A percentile compares a stretch with the other conserved stretches of the same genome.
phyloP scores from a whole-genome alignment of 2,113 vertebrate species.

The Pelecanus crispus region DNA sequence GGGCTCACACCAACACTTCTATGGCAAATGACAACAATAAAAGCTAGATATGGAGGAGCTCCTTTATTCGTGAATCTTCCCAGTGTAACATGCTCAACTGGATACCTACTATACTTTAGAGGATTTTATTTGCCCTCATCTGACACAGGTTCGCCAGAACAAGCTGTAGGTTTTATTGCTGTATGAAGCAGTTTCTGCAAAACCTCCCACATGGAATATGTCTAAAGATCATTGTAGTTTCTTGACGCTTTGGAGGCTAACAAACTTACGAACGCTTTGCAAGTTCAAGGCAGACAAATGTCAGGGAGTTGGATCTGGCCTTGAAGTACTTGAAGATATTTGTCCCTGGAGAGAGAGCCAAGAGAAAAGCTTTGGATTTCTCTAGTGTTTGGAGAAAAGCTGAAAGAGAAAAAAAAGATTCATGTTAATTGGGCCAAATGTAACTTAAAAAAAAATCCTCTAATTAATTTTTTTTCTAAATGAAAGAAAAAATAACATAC shows the following conservation, averaged over 20 bases:
- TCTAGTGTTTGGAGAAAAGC: slow-evolving; percentile 9
- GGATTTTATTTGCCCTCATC: slow-evolving; percentile 11
- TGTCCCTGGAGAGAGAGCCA: background rate
- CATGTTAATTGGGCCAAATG: background rate
- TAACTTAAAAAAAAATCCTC: background rate
- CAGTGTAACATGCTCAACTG: background rate
- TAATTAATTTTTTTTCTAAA: background rate
- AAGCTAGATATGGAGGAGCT: background rate
- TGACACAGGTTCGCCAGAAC: background rate
- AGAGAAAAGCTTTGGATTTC: slow-evolving; percentile 9
- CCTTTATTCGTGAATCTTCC: background rate
- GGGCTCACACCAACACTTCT: background rate
- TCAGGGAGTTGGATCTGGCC: background rate
- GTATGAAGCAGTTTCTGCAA: slow-evolving; percentile 7
- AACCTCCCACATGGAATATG: slow-evolving; percentile 1
- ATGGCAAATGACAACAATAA: background rate
- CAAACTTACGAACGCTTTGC: background rate
- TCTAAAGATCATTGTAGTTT: slow-evolving; percentile 14
- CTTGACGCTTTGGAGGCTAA: slow-evolving; percentile 3
- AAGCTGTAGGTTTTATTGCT: background rate
- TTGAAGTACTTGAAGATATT: slow-evolving; percentile 31
- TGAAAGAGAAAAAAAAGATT: background rate
- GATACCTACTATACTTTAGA: background rate
- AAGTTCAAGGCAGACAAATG: slow-evolving; percentile 44
- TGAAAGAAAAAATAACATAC: background rate